phyloP scores from a whole-genome alignment of 2,888 invertebrate species.

The Protophormia terraenovae region DNA sequence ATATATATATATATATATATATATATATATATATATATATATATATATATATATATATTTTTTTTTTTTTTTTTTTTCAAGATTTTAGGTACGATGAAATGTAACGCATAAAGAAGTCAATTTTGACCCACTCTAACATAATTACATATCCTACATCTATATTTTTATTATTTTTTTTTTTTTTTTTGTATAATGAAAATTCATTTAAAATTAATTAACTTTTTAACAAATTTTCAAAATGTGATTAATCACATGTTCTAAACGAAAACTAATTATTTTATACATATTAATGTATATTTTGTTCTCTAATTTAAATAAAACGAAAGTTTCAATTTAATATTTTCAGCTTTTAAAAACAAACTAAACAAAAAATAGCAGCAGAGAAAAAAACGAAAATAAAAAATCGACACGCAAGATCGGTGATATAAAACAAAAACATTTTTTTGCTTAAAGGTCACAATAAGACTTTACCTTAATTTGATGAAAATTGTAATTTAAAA shows the following conservation, averaged over 20 bases:
- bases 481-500: constrained; percentile 64
- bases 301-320: background rate
- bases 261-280: background rate
- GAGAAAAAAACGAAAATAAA: constrained; percentile 71
- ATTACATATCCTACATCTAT: too few relatives aligned
- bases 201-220: too few relatives aligned
- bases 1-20: too few relatives aligned
- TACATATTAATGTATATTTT: background rate
- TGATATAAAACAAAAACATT: constrained; percentile 73
- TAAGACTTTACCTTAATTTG: constrained; percentile 24
- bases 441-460: constrained; percentile 73
- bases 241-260: background rate
- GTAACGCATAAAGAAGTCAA: too few relatives aligned
- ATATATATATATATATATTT: too few relatives aligned
- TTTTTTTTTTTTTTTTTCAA: too few relatives aligned
- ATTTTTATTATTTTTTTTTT: too few relatives aligned
- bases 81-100: too few relatives aligned
- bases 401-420: constrained; percentile 80
- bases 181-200: too few relatives aligned
- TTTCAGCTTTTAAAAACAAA: constrained; percentile 44
- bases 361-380: constrained; percentile 25
- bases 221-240: background rate
- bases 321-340: constrained; percentile 52
- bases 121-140: too few relatives aligned
- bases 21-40: too few relatives aligned